Conservation (phyloP, 2,888 invertebrate genomes). For the Eilema depressum region DNA sequence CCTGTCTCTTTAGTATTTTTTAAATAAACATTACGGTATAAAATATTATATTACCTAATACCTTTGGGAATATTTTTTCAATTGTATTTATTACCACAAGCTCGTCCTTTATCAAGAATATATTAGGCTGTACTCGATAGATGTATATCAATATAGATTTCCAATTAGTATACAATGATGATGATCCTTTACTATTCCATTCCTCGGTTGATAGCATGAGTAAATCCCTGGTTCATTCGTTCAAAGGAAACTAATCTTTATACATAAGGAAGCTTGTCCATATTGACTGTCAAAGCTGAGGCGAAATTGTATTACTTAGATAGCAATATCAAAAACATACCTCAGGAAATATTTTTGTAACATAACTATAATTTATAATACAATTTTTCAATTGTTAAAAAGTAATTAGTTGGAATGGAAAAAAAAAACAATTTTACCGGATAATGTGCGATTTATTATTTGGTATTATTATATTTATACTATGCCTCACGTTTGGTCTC, state of each 20-base stretch:
- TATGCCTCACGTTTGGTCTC: no score
- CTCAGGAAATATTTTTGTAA: background rate
- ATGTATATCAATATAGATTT: background rate
- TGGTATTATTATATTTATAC: no score
- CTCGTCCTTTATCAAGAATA: background rate
- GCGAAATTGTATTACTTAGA: background rate
- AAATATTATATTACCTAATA: background rate
- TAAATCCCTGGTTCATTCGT: background rate
- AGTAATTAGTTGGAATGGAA: no score
- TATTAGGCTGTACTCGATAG: background rate
- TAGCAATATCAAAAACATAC: background rate
- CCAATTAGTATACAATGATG: background rate
- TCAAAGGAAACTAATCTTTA: conserved; percentile 1
- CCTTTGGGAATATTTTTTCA: background rate
- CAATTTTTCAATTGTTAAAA: background rate
- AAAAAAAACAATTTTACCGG: no score
- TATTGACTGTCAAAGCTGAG: background rate
- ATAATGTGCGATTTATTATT: no score
- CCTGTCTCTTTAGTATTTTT: background rate
- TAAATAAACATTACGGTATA: background rate
- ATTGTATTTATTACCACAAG: background rate
- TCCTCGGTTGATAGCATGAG: background rate
- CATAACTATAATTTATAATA: background rate
- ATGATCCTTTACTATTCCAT: background rate
- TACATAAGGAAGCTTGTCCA: background rate